Base-by-base conservation (phyloP, 2,797 vertebrate genomes). In the Tokudaia muenninki region DNA sequence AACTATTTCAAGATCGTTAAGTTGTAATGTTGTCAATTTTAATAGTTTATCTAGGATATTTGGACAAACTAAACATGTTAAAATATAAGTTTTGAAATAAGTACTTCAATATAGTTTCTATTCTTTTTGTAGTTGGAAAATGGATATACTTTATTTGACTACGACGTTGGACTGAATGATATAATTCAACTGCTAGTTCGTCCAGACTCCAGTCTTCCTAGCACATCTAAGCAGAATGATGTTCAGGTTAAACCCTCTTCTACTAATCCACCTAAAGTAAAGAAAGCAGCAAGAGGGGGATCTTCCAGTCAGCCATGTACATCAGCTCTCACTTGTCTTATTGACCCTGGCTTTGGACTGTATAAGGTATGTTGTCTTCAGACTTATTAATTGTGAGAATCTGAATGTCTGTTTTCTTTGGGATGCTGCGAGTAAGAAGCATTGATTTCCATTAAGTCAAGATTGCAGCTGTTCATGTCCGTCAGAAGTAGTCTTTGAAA, bases 121-220 rank as follows among this genome's bases (percentile, higher is more conserved):
- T 95, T 90, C 92, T 95, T 96, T 98, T 97, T 94, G 95, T 97
- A 99, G 99, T 99, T 99, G 99, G 99, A 99, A 99, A 99, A 99
- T 99, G 99, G 99, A 97, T 99, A 99, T 98, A 99, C 99, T 44
- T 99, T 99, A 96, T 99, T 99, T 98, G 99, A 99, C 98, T 99
- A 99, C 98, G 99, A 99, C 92, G 99, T 99, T 97, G 99, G 99
- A 97, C 99, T 99, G 96, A 99, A 99, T 95, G 99, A 99, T 98
- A 99, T 99, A 97, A 99, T 99, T 98, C 99, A 99, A 98, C 99
- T 99, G 97, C 99, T 99, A 97, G 99, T 99, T 97, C 99, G 99
- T 95, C 99, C 99, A 70, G 99, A 99, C 94, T 98, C 99, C 34
- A 99, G 99, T 98, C 98, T 99, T 97, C 98, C 99, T 55, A 98